Percentiles rank a stretch among this genome's conserved stretches.
Conservation (phyloP, 2,797 vertebrate genomes). For the Pseudochaenichthys georgianus region DNA sequence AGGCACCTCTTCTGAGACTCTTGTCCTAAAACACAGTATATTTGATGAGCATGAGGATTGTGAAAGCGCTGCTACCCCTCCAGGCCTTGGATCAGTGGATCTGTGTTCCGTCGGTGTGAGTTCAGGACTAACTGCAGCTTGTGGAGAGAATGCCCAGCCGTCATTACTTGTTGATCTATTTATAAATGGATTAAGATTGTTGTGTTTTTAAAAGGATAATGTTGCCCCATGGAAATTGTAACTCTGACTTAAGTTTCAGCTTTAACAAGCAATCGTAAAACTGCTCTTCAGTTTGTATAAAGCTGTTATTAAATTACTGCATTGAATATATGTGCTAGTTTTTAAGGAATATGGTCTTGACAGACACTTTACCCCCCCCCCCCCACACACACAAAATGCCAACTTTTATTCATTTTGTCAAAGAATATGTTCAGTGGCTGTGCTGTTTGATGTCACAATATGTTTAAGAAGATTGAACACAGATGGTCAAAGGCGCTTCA, state of each 20-base stretch:
- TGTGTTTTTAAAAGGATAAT: constrained; percentile 69
- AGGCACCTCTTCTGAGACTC: constrained; percentile 78
- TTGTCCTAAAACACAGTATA: constrained; percentile 56
- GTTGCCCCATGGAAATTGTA: constrained; percentile 67
- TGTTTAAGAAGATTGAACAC: constrained; percentile 61
- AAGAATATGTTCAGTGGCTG: constrained; percentile 56
- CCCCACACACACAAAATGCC: constrained; percentile 59
- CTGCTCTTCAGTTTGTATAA: constrained; percentile 69
- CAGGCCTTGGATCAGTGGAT: constrained; percentile 63
- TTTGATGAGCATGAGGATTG: constrained; percentile 71
- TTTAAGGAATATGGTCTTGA: constrained; percentile 36
- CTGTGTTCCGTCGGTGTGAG: constrained; percentile 60
- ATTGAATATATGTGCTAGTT: constrained; percentile 54
- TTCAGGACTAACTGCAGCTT: constrained; percentile 66
- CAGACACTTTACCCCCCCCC: constrained; percentile 28
- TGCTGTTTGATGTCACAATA: constrained; percentile 63
- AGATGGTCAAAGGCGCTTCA: constrained; percentile 45
- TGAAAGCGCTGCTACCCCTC: constrained; percentile 56
- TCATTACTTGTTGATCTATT: constrained; percentile 75
- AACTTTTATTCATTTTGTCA: constrained; percentile 64
- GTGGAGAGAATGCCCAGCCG: constrained; percentile 56
- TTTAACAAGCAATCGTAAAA: constrained; percentile 69
- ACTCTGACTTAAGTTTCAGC: constrained; percentile 64
- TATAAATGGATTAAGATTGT: constrained; percentile 76
- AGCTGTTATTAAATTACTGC: constrained; percentile 64